Base-by-base conservation (phyloP, 2,113 vertebrate genomes). In the Cettia cetti region DNA sequence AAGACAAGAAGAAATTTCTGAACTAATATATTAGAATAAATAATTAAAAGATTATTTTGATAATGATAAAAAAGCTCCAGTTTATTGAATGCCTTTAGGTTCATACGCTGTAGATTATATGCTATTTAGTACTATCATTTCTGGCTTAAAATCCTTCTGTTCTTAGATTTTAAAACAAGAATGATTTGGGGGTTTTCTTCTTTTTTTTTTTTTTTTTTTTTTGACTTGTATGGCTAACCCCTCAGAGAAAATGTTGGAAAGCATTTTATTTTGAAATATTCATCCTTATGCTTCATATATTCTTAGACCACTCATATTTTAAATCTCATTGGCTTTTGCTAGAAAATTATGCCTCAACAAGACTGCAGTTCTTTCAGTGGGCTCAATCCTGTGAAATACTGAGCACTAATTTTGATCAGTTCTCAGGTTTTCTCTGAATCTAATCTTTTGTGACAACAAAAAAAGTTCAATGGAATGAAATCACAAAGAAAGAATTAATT, bases 181-280 rank as follows among this genome's bases (percentile, higher is more conserved):
- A 47, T 47, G 20, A 19, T 47, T 53, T 20, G 45, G 27, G 12
- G 24, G 39, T 40, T 40, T 40, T 40, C 10, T 40, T 40, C 39
- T 40, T 9, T 26, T 50, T 57, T 57, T 35, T 23, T 13, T 14
- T 40, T 40, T 12, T 40, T 9, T 26, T 50, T 57, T 57, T 35
- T 23, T 13, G 9, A 94, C 64, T 82, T 88, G 19, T 63, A 56
- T 60, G 78, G 44, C 71, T 95, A 72, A 83, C 37, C 47, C 44
- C 82, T 91, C 75, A 61, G 50, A 90, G 54, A 90, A 97, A 89
- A 93, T 72, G 65, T 52, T 97, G 88, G 92, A 96, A 95, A 92
- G 76, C 15, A 77, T 92, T 95, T 94, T 82, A 65, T 95, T 96
- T 96, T 24, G 21, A 95, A 93, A 95, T 71, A 79, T 65, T 82